Base-by-base conservation (phyloP, 2,888 invertebrate genomes). In the Leptopilina syphax region DNA sequence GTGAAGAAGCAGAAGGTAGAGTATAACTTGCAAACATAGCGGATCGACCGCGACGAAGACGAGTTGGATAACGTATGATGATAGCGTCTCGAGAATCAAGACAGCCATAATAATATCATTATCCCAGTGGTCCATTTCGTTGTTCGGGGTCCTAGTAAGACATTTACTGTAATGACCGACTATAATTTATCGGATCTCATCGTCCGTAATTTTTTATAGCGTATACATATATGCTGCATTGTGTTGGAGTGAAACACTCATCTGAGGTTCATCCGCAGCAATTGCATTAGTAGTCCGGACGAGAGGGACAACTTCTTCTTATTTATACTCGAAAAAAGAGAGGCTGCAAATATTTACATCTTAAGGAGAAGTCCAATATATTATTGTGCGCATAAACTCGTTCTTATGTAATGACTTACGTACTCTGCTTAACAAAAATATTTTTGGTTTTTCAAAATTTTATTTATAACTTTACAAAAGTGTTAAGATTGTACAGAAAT, bases 81-180 rank as follows among this genome's bases (percentile, higher is more conserved):
- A 91, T 89, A 88, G 86, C 85, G 88, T 86, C 86, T 85, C 83
- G 86, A 84, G 89, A 91, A 91, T 91, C 91, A 90, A 89, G 89
- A 89, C 90, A 89, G 87, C 89, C 88, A 89, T 91, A 91, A 91
- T 91, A 91, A 91, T 91, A 91, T 91, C 91, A 91, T 91, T 90
- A 91, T 91, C 90, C 86, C 90, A 89, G 90, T 89, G 90, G 90
- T 88, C 88, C 86, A 85, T 85, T 83, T 85, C 86, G 85, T 85
- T 87, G 85, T 87, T 85, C 86, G 85, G 82, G 81, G 85, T 84
- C 57, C 85, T 86, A 91, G 89, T 91, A 88, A 90, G 90, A 90
- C 90, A 90, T 91, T 91, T 89, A 88, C 88, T 86, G 85, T 89
- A 89, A 89, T 89, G 89, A 89, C 89, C 87, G 85, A 85, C 84